phyloP scores from a whole-genome alignment of 2,888 invertebrate genomes.

The Leucophora obtusa region DNA sequence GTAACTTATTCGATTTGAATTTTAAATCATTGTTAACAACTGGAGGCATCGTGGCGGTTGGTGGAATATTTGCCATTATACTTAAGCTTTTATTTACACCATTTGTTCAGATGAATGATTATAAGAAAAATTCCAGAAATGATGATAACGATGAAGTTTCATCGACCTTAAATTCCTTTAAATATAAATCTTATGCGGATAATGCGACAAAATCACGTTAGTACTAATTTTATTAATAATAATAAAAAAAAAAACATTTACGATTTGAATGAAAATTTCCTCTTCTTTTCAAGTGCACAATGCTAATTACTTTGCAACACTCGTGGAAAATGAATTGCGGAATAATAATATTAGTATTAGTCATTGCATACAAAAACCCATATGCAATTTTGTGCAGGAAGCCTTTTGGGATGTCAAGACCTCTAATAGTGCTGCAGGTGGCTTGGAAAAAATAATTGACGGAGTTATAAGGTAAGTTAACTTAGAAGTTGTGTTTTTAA shows the following conservation, averaged over 20 bases:
- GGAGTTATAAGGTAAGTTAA: constrained; percentile 78
- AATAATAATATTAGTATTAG: constrained; percentile 82
- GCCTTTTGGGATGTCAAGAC: constrained; percentile 75
- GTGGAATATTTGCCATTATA: constrained; percentile 74
- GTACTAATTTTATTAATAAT: too few species aligned
- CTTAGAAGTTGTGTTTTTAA: not conserved
- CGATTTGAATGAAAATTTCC: not conserved
- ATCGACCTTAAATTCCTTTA: constrained; percentile 6
- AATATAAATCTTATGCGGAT: constrained; percentile 15
- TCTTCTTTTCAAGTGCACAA: constrained; percentile 67
- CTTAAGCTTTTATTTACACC: constrained; percentile 68
- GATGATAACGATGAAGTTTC: constrained; percentile 11
- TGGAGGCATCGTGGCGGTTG: constrained; percentile 80
- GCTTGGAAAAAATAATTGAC: constrained; percentile 79
- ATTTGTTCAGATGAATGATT: constrained; percentile 57
- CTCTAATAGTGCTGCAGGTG: constrained; percentile 69
- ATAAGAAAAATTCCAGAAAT: constrained; percentile 46
- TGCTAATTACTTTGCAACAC: constrained; percentile 73
- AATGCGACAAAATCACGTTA: constrained; percentile 2
- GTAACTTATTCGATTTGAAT: constrained; percentile 80
- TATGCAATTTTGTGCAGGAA: constrained; percentile 80
- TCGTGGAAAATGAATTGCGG: constrained; percentile 80
- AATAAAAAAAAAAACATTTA: not conserved
- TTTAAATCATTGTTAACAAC: constrained; percentile 81
- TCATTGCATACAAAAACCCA: constrained; percentile 82